Base-by-base conservation (phyloP, 2,113 vertebrate genomes). In the Stigmatopora argus region DNA sequence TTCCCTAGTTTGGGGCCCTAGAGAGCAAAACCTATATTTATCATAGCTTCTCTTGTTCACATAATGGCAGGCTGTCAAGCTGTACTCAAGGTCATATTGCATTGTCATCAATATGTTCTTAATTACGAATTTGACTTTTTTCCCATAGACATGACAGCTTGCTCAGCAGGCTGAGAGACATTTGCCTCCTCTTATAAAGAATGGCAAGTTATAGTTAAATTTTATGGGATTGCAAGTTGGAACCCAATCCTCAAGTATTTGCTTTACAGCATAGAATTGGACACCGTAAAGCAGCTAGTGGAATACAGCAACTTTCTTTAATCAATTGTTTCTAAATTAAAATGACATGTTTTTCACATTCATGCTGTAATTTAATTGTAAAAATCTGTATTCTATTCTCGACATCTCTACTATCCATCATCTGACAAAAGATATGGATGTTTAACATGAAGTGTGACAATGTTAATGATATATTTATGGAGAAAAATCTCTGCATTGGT, bases 1-100 rank as follows among this genome's bases (percentile, higher is more conserved):
- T 47, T 65, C 60, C 57, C 21, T 46, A 67, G 46, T 72, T 60
- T 62, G 3, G 44, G 69, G 61, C 67, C 83, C 71, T 8, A 21
- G 34, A 66, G 72, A 78, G 19, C 47, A 55, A 5, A 41, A 38
- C 15, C 46, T 56, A 64, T 35, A 72, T 76, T 67, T 64, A 71
- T 56, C 68, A 18, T 57, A 62, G 67, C 74, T 67, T 70, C 72
- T 81, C 78, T 73, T n/a, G 71, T 71, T 31, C 56, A 60, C 59
- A 44, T 59, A 61, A 67, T 4, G 11, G 47, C 67, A 57, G 63
- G 62, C 64, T 80, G 74, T 76, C 71, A 72, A 57, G 68, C 60
- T 49, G 60, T 49, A 49, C 62, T 8, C 45, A 14, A 53, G 58
- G 17, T 23, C 41, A 17, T 66, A 55, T 66, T 45, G 31, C 38